Evolutionary conservation across 2,797 vertebrate genomes (phyloP).

Genomic region (Poecilia gillii): DNA sequence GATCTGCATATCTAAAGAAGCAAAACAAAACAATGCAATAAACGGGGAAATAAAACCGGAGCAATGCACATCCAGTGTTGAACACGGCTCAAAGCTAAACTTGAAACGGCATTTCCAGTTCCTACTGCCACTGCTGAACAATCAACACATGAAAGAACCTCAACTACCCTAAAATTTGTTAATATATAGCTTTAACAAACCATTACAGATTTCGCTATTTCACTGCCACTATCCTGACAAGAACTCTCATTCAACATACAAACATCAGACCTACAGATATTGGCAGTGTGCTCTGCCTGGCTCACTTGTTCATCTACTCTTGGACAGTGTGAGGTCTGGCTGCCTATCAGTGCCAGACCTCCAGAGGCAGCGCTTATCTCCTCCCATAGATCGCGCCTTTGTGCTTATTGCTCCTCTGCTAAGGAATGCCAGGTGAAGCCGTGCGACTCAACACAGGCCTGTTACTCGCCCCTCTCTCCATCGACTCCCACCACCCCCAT

Average conservation of each 20-base stretch:
- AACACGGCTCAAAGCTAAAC: constrained; percentile 23
- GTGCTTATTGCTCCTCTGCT: constrained; percentile 65
- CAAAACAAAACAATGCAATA: constrained; percentile 45
- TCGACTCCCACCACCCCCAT: not conserved
- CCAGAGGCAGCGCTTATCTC: constrained; percentile 72
- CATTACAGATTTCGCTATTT: constrained; percentile 20
- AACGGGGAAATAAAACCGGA: constrained; percentile 31
- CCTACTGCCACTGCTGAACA: constrained; percentile 9
- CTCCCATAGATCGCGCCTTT: constrained; percentile 69
- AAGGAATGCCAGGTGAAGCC: constrained; percentile 79
- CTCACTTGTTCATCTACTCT: constrained; percentile 63
- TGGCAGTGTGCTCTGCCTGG: constrained; percentile 60
- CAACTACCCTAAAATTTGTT: constrained; percentile 1
- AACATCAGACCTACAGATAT: constrained; percentile 55
- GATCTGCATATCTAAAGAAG: constrained; percentile 59
- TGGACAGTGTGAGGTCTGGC: constrained; percentile 65
- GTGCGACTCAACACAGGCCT: constrained; percentile 43
- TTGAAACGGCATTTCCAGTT: constrained; percentile 4
- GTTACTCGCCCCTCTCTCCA: constrained; percentile 19
- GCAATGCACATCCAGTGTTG: constrained; percentile 24
- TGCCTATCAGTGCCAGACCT: constrained; percentile 61
- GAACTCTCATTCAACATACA: constrained; percentile 34
- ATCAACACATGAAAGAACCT: not conserved
- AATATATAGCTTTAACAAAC: not conserved
- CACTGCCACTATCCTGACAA: constrained; percentile 19